Conservation (phyloP, 2,888 invertebrate species). For the Dasypolia templi region DNA sequence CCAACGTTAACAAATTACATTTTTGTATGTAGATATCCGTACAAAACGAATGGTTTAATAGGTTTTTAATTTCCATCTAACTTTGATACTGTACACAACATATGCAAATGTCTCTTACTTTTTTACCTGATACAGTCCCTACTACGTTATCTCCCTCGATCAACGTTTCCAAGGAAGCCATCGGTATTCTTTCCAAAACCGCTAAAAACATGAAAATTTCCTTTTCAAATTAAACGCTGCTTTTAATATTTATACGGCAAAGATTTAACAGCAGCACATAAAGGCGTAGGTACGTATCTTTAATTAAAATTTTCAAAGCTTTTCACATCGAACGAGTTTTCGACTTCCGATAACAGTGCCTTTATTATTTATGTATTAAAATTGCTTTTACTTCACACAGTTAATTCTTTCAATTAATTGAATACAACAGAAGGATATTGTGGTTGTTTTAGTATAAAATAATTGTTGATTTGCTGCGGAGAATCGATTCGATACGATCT, state of each 20-base stretch:
- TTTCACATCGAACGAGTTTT: slow-evolving; percentile 59
- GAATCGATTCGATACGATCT: slow-evolving; percentile 60
- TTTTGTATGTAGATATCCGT: no score
- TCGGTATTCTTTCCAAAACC: not conserved
- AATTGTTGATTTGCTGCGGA: slow-evolving; percentile 43
- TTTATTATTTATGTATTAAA: slow-evolving; percentile 74
- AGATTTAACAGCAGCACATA: slow-evolving; percentile 71
- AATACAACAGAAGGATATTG: slow-evolving; percentile 45
- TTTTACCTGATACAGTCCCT: not conserved
- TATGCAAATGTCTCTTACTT: no score
- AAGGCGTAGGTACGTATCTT: slow-evolving; percentile 69
- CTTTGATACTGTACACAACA: no score
- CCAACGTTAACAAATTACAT: no score
- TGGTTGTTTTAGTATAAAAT: slow-evolving; percentile 42
- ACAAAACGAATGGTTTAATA: not conserved
- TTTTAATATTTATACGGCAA: slow-evolving; percentile 66
- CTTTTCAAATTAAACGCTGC: slow-evolving; percentile 37
- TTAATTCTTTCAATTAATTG: slow-evolving; percentile 72
- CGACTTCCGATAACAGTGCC: slow-evolving; percentile 50
- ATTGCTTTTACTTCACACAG: slow-evolving; percentile 69
- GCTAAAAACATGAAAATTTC: slow-evolving; percentile 44
- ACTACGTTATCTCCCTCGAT: not conserved
- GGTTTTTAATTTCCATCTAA: not conserved
- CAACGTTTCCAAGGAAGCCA: not conserved
- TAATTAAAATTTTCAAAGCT: slow-evolving; percentile 81